Percentiles rank a stretch among this genome's conserved stretches.
phyloP scores from a whole-genome alignment of 2,888 invertebrate species.

The Ophonus ardosiacus region DNA sequence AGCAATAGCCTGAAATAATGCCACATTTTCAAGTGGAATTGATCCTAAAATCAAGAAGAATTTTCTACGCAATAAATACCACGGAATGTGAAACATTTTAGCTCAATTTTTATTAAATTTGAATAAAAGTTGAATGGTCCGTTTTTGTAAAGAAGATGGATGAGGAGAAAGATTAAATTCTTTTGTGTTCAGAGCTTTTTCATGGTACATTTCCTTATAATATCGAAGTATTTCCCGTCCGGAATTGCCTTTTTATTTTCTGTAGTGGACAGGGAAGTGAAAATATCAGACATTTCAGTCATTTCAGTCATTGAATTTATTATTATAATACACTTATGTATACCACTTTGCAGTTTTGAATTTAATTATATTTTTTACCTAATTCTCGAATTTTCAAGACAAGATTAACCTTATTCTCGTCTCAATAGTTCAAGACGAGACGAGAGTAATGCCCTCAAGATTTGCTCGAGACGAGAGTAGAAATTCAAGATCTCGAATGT shows the following conservation, averaged over 20 bases:
- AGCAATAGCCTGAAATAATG: slow-evolving; percentile 75
- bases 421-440: too few relatives aligned
- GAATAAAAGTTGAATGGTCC: slow-evolving; percentile 9
- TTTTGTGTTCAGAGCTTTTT: slow-evolving; percentile 46
- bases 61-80: slow-evolving; percentile 30
- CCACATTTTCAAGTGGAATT: slow-evolving; percentile 69
- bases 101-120: slow-evolving; percentile 26
- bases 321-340: too few relatives aligned
- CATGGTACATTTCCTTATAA: slow-evolving; percentile 52
- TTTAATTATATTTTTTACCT: too few relatives aligned
- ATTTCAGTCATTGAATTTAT: too few relatives aligned
- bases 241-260: slow-evolving; percentile 27
- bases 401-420: too few relatives aligned
- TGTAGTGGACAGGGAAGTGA: neutral
- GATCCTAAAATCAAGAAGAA: slow-evolving; percentile 68
- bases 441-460: too few relatives aligned
- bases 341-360: too few relatives aligned
- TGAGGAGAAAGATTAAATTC: slow-evolving; percentile 36
- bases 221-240: slow-evolving; percentile 50
- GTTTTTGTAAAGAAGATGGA: slow-evolving; percentile 27
- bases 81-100: neutral
- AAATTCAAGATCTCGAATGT: too few relatives aligned
- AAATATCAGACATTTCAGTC: too few relatives aligned
- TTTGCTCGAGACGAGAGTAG: too few relatives aligned
- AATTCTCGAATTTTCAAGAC: too few relatives aligned